Evolutionary conservation across 2,113 vertebrate genomes (phyloP).

Genomic region (Eudyptes chrysolophus): DNA sequence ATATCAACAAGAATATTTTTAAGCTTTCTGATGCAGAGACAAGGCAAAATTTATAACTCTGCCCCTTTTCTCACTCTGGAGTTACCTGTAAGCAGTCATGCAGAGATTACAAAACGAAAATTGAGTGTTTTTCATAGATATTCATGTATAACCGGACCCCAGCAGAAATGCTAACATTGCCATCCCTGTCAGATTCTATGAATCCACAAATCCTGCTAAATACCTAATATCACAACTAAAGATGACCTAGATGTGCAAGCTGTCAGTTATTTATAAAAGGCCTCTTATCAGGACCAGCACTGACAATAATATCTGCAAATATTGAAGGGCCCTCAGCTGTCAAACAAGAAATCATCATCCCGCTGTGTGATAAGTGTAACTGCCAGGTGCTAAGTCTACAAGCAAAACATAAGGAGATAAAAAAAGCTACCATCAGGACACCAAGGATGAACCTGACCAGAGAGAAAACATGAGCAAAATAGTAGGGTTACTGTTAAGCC

Average conservation of each 20-base stretch:
- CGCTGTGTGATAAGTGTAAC: not conserved
- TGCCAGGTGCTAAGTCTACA: not conserved
- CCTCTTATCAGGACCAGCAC: not conserved
- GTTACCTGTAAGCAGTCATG: not conserved
- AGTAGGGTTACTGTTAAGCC: not conserved
- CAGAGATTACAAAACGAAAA: not conserved
- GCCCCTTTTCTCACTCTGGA: not conserved
- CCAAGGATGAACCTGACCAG: not conserved
- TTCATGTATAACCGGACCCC: not conserved
- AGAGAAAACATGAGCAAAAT: not conserved
- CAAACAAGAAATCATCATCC: not conserved
- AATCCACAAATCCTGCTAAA: slow-evolving; percentile 34
- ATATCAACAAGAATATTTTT: not conserved
- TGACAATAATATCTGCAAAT: not conserved
- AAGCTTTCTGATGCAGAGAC: not conserved
- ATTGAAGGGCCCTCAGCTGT: not conserved
- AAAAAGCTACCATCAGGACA: not conserved
- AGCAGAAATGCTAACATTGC: not conserved
- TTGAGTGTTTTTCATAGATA: not conserved
- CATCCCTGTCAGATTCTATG: not conserved
- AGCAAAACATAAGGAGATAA: not conserved
- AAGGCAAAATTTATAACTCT: not conserved
- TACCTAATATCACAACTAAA: not conserved
- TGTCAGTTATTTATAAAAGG: slow-evolving; percentile 2
- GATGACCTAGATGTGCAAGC: not conserved